Base-by-base conservation (phyloP, 2,888 invertebrate genomes). In the Latheticus oryzae region DNA sequence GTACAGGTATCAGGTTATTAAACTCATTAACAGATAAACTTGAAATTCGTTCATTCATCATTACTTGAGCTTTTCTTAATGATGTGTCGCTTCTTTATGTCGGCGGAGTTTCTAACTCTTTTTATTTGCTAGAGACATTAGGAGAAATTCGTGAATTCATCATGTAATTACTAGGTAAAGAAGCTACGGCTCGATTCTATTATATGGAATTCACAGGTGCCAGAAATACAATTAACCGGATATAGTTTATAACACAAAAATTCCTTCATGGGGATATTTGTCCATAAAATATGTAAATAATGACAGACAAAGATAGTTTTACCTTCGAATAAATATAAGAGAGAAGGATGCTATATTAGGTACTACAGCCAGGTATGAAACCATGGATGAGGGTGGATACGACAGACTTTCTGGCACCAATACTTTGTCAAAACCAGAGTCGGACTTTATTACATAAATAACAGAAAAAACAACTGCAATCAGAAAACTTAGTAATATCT, bases 171-270 rank as follows among this genome's bases (percentile, higher is more conserved):
- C 45, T 11, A 17, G 45, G 45, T 17, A 45, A 45, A 35, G 48
- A 51, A 53, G 26, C 42, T n/a, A n/a, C 33, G 33, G 38, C 5
- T 37, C 50, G 13, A 52, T 52, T 52, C 17, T 52, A 32, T 42
- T 42, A 38, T 28, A 19, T 12, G 17, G 38, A 45, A 55, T 40
- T 52, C 60, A 60, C 65, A 65, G 63, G 63, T 65, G 65, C 60
- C 55, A 58, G 56, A 55, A 58, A 58, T 47, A 67, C 64, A 67
- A 65, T 64, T 61, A 58, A 64, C 67, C 65, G 67, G 67, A 67
- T 65, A 67, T 62, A 64, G 65, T 65, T 63, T 65, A 65, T 65
- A 65, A 62, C 62, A 59, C 61, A 48, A 64, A 60, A 62, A 62
- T 56, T 42, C 60, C 61, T 58, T 63, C 62, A 61, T 43, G 59